A percentile compares a stretch with the other conserved stretches of the same genome.
phyloP scores from a whole-genome alignment of 2,797 vertebrate genomes.

The Morus bassanus region DNA sequence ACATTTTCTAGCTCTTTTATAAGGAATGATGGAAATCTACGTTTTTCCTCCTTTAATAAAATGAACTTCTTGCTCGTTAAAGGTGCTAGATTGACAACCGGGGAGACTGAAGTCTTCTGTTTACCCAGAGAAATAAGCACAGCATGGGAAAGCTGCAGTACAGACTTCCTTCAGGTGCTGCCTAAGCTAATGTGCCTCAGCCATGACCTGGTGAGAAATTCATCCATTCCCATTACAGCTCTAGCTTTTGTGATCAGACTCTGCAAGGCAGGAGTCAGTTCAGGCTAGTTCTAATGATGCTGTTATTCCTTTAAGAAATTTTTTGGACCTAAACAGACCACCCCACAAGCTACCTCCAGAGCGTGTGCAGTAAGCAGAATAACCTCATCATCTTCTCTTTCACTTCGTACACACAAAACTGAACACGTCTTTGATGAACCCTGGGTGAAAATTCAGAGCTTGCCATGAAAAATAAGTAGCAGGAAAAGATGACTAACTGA shows the following conservation, averaged over 20 bases:
- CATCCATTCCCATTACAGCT: not conserved
- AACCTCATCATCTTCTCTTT: constrained; percentile 37
- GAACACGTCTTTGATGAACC: constrained; percentile 48
- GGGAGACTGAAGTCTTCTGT: constrained; percentile 36
- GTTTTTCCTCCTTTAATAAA: not conserved
- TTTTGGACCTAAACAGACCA: constrained; percentile 30
- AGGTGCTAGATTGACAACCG: not conserved
- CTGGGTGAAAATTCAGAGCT: constrained; percentile 33
- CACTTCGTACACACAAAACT: not conserved
- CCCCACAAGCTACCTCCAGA: constrained; percentile 16
- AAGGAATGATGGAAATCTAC: constrained; percentile 42
- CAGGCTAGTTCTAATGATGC: not conserved
- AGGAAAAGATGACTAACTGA: constrained; percentile 52
- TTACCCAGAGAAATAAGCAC: not conserved
- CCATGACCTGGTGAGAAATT: not conserved
- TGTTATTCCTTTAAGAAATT: not conserved
- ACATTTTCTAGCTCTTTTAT: constrained; percentile 40
- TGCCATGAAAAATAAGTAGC: constrained; percentile 62
- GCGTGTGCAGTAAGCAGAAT: not conserved
- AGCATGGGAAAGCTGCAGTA: not conserved
- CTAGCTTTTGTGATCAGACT: not conserved
- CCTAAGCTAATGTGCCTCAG: not conserved
- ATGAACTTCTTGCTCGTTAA: constrained; percentile 11
- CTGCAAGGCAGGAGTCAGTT: not conserved
- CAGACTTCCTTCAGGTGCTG: not conserved